Evolutionary conservation across 2,888 invertebrate species (phyloP), one percentile per base, ranked within the genome.

Genomic region (Apeira syringaria): DNA sequence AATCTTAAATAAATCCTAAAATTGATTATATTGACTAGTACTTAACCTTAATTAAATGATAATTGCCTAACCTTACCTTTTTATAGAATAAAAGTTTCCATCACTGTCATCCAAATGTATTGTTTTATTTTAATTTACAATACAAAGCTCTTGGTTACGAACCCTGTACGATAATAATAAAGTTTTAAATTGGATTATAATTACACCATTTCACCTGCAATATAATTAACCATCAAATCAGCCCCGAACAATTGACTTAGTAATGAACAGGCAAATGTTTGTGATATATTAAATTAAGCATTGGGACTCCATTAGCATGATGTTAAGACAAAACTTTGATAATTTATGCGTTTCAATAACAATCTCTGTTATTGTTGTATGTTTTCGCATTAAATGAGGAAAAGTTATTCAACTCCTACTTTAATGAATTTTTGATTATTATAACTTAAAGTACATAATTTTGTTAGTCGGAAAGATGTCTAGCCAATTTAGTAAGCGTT

Each of bases 291-390:
- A 36, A 41, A 42, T 40, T 18, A 31, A 50, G 50, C 47, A 52
- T 50, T 27, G 42, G 41, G 50, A 52, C 52, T 46, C 55, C 55
- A 55, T 55, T 55, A 55, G 36, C 47, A 41, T 52, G 20, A 20
- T 20, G 50, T 53, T 49, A 41, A 50, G 42, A 46, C 43, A 36
- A 52, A 55, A 55, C 55, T 55, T 48, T 22, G 38, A 34, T 50
- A 52, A 52, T 55, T 46, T 55, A 55, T 52, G 52, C 50, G 42
- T 44, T 38, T 30, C 32, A 53, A 51, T 45, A 55, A 50, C 45
- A 43, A 42, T 24, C 32, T 37, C 10, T 39, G 46, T 49, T 47
- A 40, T 50, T 51, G 31, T 50, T 47, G 15, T 34, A 20, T 50
- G 52, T 35, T 50, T 38, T 44, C 36, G 26, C 42, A 31, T 34